Evolutionary conservation across 35 echinoderm and acorn worm genomes (phyloP).

Genomic region (Heliocidaris erythrogramma): DNA sequence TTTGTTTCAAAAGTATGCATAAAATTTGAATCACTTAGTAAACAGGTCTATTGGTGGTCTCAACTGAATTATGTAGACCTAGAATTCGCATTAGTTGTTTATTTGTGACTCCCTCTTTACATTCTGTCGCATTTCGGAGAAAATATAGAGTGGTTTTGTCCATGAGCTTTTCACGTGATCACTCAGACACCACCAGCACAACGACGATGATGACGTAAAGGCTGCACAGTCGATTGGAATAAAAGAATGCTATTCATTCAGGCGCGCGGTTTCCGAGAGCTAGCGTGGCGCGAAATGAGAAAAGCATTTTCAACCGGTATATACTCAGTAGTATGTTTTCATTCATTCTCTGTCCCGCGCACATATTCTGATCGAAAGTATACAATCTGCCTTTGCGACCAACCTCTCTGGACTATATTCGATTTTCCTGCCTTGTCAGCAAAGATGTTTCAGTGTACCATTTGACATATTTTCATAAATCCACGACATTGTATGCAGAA

Average conservation of each 20-base stretch:
- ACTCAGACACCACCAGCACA: not conserved
- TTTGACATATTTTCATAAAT: not conserved
- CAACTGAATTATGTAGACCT: too few relatives aligned
- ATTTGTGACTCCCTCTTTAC: not conserved
- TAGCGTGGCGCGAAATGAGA: not conserved
- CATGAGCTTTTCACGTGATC: not conserved
- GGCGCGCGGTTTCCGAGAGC: not conserved
- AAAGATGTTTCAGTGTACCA: not conserved
- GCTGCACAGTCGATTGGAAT: not conserved
- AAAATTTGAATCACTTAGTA: too few relatives aligned
- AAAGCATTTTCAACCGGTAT: not conserved
- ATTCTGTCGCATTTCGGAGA: not conserved
- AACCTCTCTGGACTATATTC: not conserved
- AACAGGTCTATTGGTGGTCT: too few relatives aligned
- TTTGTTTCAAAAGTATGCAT: too few relatives aligned
- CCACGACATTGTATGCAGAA: not conserved
- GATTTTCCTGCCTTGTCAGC: not conserved
- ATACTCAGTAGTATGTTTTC: not conserved
- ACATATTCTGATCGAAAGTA: not conserved
- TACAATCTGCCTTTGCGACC: not conserved
- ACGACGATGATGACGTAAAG: not conserved
- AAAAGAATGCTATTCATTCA: not conserved
- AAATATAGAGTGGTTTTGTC: not conserved
- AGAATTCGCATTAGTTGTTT: too few relatives aligned
- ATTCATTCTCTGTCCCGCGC: not conserved